A percentile compares a stretch with the other conserved stretches of the same genome.
phyloP scores from a whole-genome alignment of 2,113 vertebrate species.

The Phyllostomus hastatus region DNA sequence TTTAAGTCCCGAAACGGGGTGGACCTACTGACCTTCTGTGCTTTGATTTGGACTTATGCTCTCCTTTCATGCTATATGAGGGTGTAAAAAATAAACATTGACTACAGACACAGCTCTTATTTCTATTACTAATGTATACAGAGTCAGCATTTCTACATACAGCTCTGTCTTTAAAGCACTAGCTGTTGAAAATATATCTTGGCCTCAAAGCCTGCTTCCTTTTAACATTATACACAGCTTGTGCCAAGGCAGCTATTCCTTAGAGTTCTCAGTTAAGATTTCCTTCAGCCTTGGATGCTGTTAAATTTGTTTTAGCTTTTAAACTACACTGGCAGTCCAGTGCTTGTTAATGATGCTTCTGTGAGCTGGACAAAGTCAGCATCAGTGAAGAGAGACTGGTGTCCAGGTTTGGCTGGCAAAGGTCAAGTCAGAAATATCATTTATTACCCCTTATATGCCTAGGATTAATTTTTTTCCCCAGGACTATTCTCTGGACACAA shows the following conservation, averaged over 20 bases:
- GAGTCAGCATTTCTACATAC: slow-evolving; percentile 15
- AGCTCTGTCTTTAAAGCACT: slow-evolving; percentile 49
- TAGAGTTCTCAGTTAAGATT: slow-evolving; percentile 51
- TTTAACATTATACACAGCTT: slow-evolving; percentile 46
- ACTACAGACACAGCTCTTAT: neutral
- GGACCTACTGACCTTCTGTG: neutral
- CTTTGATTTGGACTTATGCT: neutral
- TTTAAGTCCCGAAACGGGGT: neutral
- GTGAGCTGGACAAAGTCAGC: slow-evolving; percentile 34
- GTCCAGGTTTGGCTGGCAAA: neutral
- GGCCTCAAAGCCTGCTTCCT: slow-evolving; percentile 52
- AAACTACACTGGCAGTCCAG: neutral
- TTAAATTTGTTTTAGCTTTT: slow-evolving; percentile 65
- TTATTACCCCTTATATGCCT: neutral
- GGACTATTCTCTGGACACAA: neutral
- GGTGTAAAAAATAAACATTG: neutral
- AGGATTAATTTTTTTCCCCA: neutral
- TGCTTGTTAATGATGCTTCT: slow-evolving; percentile 4
- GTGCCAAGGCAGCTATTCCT: slow-evolving; percentile 41
- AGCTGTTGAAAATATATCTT: slow-evolving; percentile 56
- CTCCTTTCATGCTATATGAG: neutral
- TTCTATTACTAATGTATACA: slow-evolving; percentile 2
- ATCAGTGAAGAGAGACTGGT: neutral
- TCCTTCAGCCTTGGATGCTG: slow-evolving; percentile 35
- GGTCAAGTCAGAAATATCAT: neutral